phyloP scores from a whole-genome alignment of 2,888 invertebrate species.

The Lymantria monacha region DNA sequence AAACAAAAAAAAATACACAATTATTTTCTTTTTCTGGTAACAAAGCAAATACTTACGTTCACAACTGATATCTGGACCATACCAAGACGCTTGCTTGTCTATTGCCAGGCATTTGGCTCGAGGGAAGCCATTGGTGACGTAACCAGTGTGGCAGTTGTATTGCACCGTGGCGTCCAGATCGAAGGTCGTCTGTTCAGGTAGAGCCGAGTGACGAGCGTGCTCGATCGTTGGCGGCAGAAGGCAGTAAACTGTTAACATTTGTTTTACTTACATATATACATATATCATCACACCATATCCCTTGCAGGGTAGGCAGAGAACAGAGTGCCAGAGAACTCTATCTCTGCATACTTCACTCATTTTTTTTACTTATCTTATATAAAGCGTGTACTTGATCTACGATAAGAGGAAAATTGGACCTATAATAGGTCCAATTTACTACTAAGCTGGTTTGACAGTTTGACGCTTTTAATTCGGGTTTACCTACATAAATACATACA shows the following conservation, averaged over 20 bases:
- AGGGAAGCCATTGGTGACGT: constrained; percentile 94
- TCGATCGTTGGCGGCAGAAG: constrained; percentile 92
- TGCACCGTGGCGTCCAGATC: constrained; percentile 94
- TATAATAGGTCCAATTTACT: too few relatives aligned
- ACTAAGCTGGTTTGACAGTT: too few relatives aligned
- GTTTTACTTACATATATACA: neutral
- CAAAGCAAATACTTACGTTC: constrained; percentile 86
- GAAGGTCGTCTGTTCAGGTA: constrained; percentile 93
- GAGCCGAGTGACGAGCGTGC: constrained; percentile 93
- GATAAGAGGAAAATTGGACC: too few relatives aligned
- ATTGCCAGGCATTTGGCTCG: constrained; percentile 96
- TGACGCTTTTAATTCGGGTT: too few relatives aligned
- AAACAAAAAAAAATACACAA: too few relatives aligned
- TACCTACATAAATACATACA: too few relatives aligned
- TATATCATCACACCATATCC: too few relatives aligned
- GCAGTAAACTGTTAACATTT: constrained; percentile 93
- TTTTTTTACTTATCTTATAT: constrained; percentile 65
- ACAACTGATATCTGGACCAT: constrained; percentile 97
- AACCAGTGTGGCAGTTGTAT: constrained; percentile 97
- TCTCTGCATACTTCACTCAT: too few relatives aligned
- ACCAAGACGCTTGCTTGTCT: constrained; percentile 96
- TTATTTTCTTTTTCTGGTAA: too few relatives aligned
- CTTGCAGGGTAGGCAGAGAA: too few relatives aligned
- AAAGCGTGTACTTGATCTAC: too few relatives aligned
- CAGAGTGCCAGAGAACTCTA: too few relatives aligned